phyloP scores from a whole-genome alignment of 2,113 vertebrate species.

The Pholis gunnellus region DNA sequence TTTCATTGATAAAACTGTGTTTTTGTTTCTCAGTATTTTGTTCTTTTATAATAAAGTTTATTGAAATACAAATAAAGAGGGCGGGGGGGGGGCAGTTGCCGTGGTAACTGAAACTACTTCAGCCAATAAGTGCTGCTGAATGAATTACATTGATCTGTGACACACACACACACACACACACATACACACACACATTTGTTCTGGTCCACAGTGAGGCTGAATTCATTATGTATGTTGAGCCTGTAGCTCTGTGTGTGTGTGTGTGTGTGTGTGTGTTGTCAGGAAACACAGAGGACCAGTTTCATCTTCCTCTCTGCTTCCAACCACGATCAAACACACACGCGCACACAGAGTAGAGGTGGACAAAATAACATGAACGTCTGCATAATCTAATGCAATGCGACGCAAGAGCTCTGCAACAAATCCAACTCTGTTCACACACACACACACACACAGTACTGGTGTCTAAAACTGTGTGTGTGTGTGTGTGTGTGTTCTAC shows the following conservation, averaged over 20 bases:
- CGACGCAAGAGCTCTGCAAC: too few relatives aligned
- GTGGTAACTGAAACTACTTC: slow-evolving; percentile 12
- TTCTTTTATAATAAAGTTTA: background rate
- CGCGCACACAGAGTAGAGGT: slow-evolving; percentile 9
- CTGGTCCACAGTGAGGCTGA: too few relatives aligned
- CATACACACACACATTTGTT: background rate
- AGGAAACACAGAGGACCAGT: background rate
- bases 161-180: background rate
- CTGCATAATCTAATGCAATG: too few relatives aligned
- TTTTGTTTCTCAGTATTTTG: background rate
- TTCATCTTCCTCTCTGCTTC: slow-evolving; percentile 4
- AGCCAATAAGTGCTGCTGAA: background rate
- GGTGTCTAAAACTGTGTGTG: background rate
- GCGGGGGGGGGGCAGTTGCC: background rate
- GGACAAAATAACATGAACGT: too few relatives aligned
- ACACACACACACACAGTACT: background rate
- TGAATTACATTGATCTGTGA: background rate
- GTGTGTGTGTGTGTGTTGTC: background rate
- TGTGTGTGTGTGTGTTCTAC: slow-evolving; percentile 5
- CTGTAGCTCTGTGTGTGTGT: too few relatives aligned
- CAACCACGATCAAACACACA: background rate
- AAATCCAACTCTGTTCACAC: background rate
- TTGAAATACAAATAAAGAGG: background rate
- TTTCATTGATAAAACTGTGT: background rate
- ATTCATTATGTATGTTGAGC: too few relatives aligned